Percentiles rank a stretch among this genome's conserved stretches.
phyloP scores from a whole-genome alignment of 2,888 invertebrate genomes.

The Ligdia adustata region DNA sequence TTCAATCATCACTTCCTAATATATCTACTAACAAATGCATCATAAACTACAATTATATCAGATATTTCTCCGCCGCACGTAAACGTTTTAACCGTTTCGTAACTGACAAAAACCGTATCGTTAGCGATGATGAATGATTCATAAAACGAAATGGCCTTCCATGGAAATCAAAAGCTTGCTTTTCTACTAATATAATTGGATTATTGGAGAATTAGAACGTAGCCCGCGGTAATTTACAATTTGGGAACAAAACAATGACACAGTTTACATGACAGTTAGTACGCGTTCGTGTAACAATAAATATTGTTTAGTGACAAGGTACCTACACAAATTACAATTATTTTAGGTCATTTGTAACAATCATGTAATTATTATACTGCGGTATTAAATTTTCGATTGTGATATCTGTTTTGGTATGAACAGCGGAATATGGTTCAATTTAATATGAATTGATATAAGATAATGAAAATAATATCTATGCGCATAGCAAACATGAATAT shows the following conservation, averaged over 20 bases:
- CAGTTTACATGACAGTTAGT: too few relatives aligned
- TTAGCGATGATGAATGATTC: constrained; percentile 30
- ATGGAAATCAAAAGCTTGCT: constrained; percentile 33
- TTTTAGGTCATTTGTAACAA: constrained; percentile 17
- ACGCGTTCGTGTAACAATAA: constrained; percentile 23
- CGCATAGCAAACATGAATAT: too few relatives aligned
- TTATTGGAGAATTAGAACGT: constrained; percentile 20
- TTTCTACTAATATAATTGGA: constrained; percentile 17
- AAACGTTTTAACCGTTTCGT: constrained; percentile 16
- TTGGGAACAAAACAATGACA: constrained; percentile 23
- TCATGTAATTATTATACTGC: constrained; percentile 9
- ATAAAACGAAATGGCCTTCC: constrained; percentile 29
- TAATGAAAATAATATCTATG: too few relatives aligned
- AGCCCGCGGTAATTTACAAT: constrained; percentile 35
- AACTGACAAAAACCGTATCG: constrained; percentile 31
- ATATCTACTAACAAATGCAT: too few relatives aligned
- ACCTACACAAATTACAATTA: constrained; percentile 33
- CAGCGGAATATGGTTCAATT: too few relatives aligned
- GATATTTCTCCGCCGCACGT: too few relatives aligned
- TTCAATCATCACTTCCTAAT: not conserved
- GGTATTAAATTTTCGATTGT: constrained; percentile 1
- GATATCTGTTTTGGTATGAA: constrained; percentile 1
- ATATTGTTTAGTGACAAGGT: constrained; percentile 23
- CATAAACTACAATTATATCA: too few relatives aligned
- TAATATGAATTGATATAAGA: too few relatives aligned